These are phyloP conservation scores for Apaloderma vittatum DNA, from an alignment of 2,113 vertebrate species.

Conservation along the genomic window DNA sequence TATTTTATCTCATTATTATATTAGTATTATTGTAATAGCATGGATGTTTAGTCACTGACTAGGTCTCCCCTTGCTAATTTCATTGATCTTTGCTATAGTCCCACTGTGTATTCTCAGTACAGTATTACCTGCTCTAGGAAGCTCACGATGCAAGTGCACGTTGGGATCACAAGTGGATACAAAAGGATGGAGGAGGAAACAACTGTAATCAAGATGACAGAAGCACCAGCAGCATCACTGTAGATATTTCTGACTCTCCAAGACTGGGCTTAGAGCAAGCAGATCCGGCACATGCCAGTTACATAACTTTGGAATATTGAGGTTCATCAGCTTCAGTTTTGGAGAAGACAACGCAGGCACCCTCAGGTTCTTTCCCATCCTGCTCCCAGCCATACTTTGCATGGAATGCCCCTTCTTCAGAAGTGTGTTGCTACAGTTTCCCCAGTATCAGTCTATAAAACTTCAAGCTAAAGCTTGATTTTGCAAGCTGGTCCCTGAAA, in stretches of 20 bases:
- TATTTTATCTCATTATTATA: not conserved
- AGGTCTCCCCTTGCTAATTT: not conserved
- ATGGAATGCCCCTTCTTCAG: not conserved
- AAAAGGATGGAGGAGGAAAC: not conserved
- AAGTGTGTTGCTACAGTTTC: not conserved
- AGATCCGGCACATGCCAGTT: not conserved
- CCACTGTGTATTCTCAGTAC: not conserved
- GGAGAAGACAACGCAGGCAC: not conserved
- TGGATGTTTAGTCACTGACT: not conserved
- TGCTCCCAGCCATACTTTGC: not conserved
- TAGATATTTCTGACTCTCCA: not conserved
- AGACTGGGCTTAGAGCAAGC: not conserved
- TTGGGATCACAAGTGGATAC: not conserved
- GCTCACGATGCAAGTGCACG: not conserved
- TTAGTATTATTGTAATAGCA: not conserved
- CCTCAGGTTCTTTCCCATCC: not conserved
- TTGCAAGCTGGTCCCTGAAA: not conserved
- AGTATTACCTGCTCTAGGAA: not conserved
- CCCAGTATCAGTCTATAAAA: not conserved
- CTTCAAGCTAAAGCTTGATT: not conserved
- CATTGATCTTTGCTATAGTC: not conserved
- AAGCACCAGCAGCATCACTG: not conserved
- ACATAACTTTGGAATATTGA: not conserved
- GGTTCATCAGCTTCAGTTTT: not conserved
- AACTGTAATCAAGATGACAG: not conserved